These are phyloP conservation scores for Hexactinellida sp. DNA, from an alignment of 37 sponge, comb jelly and placozoan species.

Conservation along the genomic window DNA sequence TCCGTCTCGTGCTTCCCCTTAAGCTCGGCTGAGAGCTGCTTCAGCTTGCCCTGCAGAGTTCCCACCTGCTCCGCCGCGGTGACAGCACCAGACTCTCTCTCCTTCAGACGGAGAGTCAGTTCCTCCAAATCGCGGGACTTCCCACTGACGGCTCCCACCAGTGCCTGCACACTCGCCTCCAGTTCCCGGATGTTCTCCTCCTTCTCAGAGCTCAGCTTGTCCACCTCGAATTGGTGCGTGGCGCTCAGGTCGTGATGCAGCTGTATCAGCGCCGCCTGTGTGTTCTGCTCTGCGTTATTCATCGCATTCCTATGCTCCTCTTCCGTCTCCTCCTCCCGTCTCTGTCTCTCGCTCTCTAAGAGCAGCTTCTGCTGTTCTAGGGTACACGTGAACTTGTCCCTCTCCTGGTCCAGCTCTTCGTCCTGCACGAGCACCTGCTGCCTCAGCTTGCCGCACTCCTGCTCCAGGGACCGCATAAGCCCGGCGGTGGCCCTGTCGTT, in stretches of 20 bases:
- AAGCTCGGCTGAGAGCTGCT: not conserved
- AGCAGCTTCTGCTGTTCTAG: not conserved
- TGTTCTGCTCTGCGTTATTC: slow-evolving; percentile 6
- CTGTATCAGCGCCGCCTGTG: not conserved
- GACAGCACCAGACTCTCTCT: not conserved
- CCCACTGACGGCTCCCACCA: not conserved
- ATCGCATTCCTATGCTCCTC: not conserved
- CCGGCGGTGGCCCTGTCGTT: not conserved
- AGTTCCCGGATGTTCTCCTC: not conserved
- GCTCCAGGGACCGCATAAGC: not conserved
- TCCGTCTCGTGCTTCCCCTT: not conserved
- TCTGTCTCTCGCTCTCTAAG: not conserved
- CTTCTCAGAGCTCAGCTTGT: not conserved
- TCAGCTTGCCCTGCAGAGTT: not conserved
- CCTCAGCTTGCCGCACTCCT: not conserved
- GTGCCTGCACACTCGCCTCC: not conserved
- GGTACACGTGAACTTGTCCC: not conserved
- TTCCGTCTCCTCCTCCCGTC: not conserved
- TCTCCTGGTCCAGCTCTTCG: not conserved
- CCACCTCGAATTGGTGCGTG: not conserved
- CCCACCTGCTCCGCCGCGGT: not conserved
- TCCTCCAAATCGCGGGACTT: not conserved
- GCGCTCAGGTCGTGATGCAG: not conserved
- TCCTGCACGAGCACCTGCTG: not conserved
- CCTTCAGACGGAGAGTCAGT: not conserved